Percentiles rank a stretch among this genome's conserved stretches.
phyloP scores from a whole-genome alignment of 2,797 vertebrate species.

The Hoplostethus mediterraneus region DNA sequence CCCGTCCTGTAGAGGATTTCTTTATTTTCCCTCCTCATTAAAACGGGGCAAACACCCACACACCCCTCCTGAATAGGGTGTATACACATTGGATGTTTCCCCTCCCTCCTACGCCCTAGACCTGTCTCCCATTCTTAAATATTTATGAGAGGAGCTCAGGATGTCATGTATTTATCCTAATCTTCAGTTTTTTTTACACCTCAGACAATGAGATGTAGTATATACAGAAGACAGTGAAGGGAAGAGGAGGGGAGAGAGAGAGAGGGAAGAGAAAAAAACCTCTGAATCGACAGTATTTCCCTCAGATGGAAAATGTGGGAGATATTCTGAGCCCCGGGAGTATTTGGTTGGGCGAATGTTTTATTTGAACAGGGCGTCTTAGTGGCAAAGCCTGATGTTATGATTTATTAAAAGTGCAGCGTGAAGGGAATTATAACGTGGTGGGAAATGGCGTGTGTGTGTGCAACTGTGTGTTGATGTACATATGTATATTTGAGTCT shows the following conservation, averaged over 20 bases:
- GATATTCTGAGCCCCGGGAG: constrained; percentile 70
- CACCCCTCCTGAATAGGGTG: constrained; percentile 33
- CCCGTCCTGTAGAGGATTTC: constrained; percentile 15
- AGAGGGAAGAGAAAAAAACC: constrained; percentile 28
- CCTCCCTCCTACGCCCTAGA: constrained; percentile 39
- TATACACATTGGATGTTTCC: constrained; percentile 22
- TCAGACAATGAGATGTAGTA: constrained; percentile 62
- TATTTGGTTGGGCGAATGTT: constrained; percentile 70
- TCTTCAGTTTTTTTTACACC: constrained; percentile 62
- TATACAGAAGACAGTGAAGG: constrained; percentile 44
- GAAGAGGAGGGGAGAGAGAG: constrained; percentile 32
- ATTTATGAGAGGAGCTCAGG: constrained; percentile 66
- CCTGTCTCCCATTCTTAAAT: constrained; percentile 70
- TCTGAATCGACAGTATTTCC: constrained; percentile 73
- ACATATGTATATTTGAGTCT: constrained; percentile 41
- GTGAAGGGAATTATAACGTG: constrained; percentile 71
- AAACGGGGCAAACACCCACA: constrained; percentile 43
- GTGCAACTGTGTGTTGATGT: constrained; percentile 43
- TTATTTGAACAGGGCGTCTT: constrained; percentile 74
- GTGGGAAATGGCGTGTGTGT: constrained; percentile 21
- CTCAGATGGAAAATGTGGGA: constrained; percentile 68
- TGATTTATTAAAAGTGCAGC: constrained; percentile 79
- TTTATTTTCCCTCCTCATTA: constrained; percentile 45
- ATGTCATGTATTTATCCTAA: constrained; percentile 75
- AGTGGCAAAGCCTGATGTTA: constrained; percentile 67